These are phyloP conservation scores for Pardosa pseudoannulata DNA, from an alignment of 2,888 invertebrate genomes.

Conservation along the genomic window DNA sequence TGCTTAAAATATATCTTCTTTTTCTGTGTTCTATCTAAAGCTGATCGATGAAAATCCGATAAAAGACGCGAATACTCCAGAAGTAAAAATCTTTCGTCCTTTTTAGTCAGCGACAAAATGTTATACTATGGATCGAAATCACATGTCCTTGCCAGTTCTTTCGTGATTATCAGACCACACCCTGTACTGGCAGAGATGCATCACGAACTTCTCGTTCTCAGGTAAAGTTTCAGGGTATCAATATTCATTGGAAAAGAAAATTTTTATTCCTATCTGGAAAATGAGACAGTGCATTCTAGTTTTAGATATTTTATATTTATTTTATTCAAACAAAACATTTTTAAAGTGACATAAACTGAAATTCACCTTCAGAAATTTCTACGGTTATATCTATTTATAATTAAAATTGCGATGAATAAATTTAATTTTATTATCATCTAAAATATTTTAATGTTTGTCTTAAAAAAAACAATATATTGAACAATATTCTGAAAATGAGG, in stretches of 20 bases:
- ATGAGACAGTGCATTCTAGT: too few species aligned
- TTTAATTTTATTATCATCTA: too few species aligned
- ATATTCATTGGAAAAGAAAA: constrained; percentile 2
- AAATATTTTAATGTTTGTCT: too few species aligned
- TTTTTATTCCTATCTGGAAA: too few species aligned
- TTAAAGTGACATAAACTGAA: too few species aligned
- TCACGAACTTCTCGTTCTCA: not conserved
- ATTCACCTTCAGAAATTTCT: too few species aligned
- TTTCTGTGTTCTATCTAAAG: not conserved
- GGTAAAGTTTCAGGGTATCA: not conserved
- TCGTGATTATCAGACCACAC: constrained; percentile 56
- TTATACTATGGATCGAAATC: constrained; percentile 29
- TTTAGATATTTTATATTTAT: too few species aligned
- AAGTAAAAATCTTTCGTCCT: constrained; percentile 29
- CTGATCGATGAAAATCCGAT: not conserved
- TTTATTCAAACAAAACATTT: too few species aligned
- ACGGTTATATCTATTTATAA: too few species aligned
- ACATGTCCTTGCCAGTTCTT: constrained; percentile 28
- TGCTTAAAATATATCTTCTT: not conserved
- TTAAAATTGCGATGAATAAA: too few species aligned
- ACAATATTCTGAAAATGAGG: too few species aligned
- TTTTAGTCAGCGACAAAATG: constrained; percentile 39
- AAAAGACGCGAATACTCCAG: not conserved
- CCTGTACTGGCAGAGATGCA: constrained; percentile 4
- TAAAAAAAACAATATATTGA: too few species aligned